A percentile compares a stretch with the other conserved stretches of the same genome.
Conservation (phyloP, 2,113 vertebrate genomes). For the Carollia perspicillata region DNA sequence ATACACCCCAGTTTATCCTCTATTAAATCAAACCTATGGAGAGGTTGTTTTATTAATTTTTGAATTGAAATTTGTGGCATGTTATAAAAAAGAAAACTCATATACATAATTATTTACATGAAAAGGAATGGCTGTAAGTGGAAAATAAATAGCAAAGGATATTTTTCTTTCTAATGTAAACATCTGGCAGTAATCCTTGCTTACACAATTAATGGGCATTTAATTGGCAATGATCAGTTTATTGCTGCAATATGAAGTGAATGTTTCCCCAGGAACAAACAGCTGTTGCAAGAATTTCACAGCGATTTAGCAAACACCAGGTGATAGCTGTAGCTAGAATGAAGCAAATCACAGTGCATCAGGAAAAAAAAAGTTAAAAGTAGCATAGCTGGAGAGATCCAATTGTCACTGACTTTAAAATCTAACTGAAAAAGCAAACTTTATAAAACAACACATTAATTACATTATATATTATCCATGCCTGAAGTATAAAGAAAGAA, state of each 20-base stretch:
- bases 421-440: constrained; percentile 59
- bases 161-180: constrained; percentile 95
- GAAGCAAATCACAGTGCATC: constrained; percentile 65
- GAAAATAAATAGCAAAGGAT: constrained; percentile 87
- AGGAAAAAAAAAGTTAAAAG: constrained; percentile 50
- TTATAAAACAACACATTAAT: constrained; percentile 47
- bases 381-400: background rate
- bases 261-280: constrained; percentile 93
- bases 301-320: constrained; percentile 88
- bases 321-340: constrained; percentile 85
- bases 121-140: constrained; percentile 79
- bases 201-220: constrained; percentile 98
- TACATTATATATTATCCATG: constrained; percentile 34
- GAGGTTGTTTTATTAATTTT: constrained; percentile 68
- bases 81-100: constrained; percentile 63
- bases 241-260: constrained; percentile 92
- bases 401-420: constrained; percentile 2
- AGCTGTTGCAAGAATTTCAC: constrained; percentile 94
- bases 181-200: constrained; percentile 96
- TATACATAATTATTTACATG: constrained; percentile 74
- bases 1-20: background rate
- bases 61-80: constrained; percentile 60
- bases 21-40: constrained; percentile 45
- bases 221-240: constrained; percentile 99
- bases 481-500: constrained; percentile 38